A percentile compares a stretch with the other conserved stretches of the same genome.
phyloP scores from a whole-genome alignment of 1,140 invertebrate species.

The Melitaea cinxia region DNA sequence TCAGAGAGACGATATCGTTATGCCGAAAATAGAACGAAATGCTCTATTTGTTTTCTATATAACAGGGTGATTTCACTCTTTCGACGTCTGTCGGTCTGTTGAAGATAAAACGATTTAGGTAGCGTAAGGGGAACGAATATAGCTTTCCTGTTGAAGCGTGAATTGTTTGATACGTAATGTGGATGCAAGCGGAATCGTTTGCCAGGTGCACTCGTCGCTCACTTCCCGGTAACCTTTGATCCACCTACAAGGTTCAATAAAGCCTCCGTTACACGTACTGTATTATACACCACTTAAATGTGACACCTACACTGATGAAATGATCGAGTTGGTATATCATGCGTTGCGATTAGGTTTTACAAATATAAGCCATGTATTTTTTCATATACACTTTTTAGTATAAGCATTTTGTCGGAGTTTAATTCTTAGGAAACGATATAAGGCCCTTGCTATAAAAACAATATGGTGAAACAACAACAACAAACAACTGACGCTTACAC shows the following conservation, averaged over 20 bases:
- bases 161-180: neutral
- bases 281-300: neutral
- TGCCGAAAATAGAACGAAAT: constrained; percentile 2
- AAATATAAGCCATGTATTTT: too few species aligned
- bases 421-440: too few species aligned
- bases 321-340: neutral
- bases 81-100: neutral
- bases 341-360: neutral
- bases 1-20: neutral
- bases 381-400: too few species aligned
- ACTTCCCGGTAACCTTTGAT: constrained; percentile 43
- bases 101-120: neutral
- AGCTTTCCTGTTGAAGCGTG: constrained; percentile 1
- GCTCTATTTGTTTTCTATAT: neutral
- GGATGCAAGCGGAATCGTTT: neutral
- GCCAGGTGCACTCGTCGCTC: constrained; percentile 30
- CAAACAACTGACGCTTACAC: too few species aligned
- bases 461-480: too few species aligned
- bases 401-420: too few species aligned
- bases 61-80: neutral
- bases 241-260: constrained; percentile 18
- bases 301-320: constrained; percentile 5
- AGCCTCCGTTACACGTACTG: constrained; percentile 6
- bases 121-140: neutral
- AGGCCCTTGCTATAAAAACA: too few species aligned